Evolutionary conservation across 2,888 invertebrate species (phyloP), one percentile per base, ranked within the genome.

Genomic region (Punctoribates punctum): DNA sequence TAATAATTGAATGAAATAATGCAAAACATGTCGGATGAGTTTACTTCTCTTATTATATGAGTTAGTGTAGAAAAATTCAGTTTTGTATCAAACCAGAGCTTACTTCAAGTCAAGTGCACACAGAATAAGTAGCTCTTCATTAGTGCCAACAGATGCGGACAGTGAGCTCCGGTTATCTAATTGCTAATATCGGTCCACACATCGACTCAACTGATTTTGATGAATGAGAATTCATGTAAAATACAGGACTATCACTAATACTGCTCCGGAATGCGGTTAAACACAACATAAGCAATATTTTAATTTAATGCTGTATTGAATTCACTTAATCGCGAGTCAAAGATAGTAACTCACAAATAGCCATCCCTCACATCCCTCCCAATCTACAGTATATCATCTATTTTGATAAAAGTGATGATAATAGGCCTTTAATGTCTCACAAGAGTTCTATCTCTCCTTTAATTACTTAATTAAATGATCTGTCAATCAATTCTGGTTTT

Each of bases 351-450:
- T n/a, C n/a, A n/a, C n/a, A n/a, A n/a, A n/a, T n/a, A n/a, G n/a
- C n/a, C n/a, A n/a, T n/a, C n/a, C n/a, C n/a, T n/a, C n/a, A n/a
- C n/a, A n/a, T n/a, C n/a, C n/a, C n/a, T n/a, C n/a, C n/a, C n/a
- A n/a, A n/a, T n/a, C n/a, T n/a, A n/a, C n/a, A n/a, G n/a, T 4
- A 65, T 20, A 65, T 65, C 67, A 67, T 38, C 67, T 38, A 8
- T 67, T n/a, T n/a, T n/a, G n/a, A n/a, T n/a, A n/a, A n/a, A n/a
- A 67, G 38, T 67, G 67, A 67, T 67, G n/a, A 67, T 67, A 67
- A 67, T 38, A 67, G 9, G 3, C 20, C 17, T 67, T 17, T 38
- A 38, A 67, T 38, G 67, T 34, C 67, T 34, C 20, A 67, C 38
- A 38, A n/a, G 20, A 67, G 29, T n/a, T 1, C 38, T 67, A 67